phyloP scores from a whole-genome alignment of 2,888 invertebrate genomes.

The Eupithecia abbreviata region DNA sequence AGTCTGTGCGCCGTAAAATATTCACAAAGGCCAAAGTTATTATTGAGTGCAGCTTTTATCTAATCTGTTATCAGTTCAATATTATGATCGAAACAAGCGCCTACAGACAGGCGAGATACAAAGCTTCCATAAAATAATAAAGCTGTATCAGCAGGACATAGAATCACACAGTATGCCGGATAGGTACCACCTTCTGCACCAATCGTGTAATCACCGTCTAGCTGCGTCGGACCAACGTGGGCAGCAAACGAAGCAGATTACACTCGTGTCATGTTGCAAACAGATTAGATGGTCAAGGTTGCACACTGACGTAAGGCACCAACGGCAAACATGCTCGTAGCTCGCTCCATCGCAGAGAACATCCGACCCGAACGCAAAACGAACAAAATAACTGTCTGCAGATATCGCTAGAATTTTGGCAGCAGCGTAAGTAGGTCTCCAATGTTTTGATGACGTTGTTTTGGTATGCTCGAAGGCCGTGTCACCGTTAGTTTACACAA shows the following conservation, averaged over 20 bases:
- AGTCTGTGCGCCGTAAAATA: constrained; percentile 21
- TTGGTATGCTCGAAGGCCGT: constrained; percentile 54
- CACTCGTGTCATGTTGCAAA: constrained; percentile 45
- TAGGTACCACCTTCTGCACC: constrained; percentile 37
- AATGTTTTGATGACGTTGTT: constrained; percentile 62
- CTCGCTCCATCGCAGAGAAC: constrained; percentile 31
- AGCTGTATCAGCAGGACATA: not conserved
- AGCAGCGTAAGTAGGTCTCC: constrained; percentile 45
- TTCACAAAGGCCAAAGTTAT: constrained; percentile 50
- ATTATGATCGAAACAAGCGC: constrained; percentile 69
- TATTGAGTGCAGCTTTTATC: constrained; percentile 74
- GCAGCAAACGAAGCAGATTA: constrained; percentile 55
- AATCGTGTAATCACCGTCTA: constrained; percentile 44
- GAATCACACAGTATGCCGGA: not conserved
- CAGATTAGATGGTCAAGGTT: constrained; percentile 75
- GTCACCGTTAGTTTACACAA: constrained; percentile 59
- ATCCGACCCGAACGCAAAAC: constrained; percentile 29
- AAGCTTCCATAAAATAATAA: constrained; percentile 2
- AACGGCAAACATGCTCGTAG: constrained; percentile 42
- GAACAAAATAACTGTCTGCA: constrained; percentile 30
- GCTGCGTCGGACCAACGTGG: constrained; percentile 36
- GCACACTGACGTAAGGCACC: constrained; percentile 66
- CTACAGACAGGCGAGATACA: constrained; percentile 51
- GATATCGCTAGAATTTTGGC: constrained; percentile 35
- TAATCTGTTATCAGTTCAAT: constrained; percentile 79